Evolutionary conservation across 2,113 vertebrate genomes (phyloP), one percentile per base, ranked within the genome.

Genomic region (Puntigrus tetrazona): DNA sequence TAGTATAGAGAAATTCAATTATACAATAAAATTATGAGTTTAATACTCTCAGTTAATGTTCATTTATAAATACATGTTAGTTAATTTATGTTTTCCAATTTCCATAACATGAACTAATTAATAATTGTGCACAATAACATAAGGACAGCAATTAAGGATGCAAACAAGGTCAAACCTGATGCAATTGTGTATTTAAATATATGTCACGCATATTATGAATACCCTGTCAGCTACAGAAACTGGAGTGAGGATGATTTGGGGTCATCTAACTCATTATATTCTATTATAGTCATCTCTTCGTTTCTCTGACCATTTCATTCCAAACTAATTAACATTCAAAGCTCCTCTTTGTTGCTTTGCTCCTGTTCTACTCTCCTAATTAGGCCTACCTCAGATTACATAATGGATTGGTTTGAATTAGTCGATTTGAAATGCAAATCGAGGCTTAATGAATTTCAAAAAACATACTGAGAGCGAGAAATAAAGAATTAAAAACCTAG

Each of bases 391-490:
- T 45, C 45, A 85, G 77, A 83, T 87, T 85, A 88, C 87, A 90
- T 85, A 81, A 83, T 61, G 78, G 61, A 80, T 84, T 82, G 84
- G 52, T 57, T 81, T 81, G 77, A 86, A 80, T 88, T 41, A 81
- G 59, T 79, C 77, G 87, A 88, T 87, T 82, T 85, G 85, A 89
- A 91, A 92, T 92, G 90, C 84, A 92, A 93, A 94, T 91, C 25
- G 91, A 75, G 75, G 43, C 87, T 81, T 81, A 84, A 90, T 86
- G 78, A 87, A 88, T 88, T 78, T 73, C 16, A 78, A 82, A 80
- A 50, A 89, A 88, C 74, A 87, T 84, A 91, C 86, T 61, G 57
- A 77, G 76, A 77, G 75, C 5, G 4, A 20, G 73, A 74, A 72
- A 86, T 43, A 85, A 89, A 91, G 86, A 86, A 82, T 91, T 69